These are phyloP conservation scores for Nycticorax nycticorax DNA, from an alignment of 2,113 vertebrate species.

Conservation along the genomic window DNA sequence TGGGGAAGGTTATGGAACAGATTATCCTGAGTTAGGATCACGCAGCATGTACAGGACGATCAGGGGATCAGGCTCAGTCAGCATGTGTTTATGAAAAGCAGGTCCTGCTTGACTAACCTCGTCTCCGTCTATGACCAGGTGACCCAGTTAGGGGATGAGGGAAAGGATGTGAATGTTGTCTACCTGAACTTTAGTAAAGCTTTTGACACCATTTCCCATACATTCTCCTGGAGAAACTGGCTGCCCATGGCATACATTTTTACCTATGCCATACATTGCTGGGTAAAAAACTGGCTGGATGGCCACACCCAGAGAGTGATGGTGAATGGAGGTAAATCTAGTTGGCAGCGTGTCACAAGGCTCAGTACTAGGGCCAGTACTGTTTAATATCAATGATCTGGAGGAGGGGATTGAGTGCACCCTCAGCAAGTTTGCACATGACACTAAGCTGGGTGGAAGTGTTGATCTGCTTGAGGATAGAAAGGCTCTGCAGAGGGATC, in stretches of 20 bases:
- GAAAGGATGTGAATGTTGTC: background rate
- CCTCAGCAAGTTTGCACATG: background rate
- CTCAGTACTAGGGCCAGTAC: too few species aligned
- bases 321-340: background rate
- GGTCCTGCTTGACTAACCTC: background rate
- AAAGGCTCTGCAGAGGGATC: background rate
- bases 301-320: background rate
- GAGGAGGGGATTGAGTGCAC: too few species aligned
- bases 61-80: background rate
- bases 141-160: background rate
- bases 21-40: background rate
- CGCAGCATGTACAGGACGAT: background rate
- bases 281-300: background rate
- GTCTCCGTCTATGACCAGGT: background rate
- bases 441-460: background rate
- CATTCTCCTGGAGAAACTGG: background rate
- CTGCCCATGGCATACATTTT: background rate
- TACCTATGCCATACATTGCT: too few species aligned
- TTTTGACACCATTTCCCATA: too few species aligned
- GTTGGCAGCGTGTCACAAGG: fast-evolving
- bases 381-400: background rate
- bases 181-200: too few species aligned
- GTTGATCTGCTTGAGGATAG: background rate
- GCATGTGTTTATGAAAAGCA: background rate
- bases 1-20: background rate